These are phyloP conservation scores for Zygogramma bicolorata DNA, from an alignment of 2,888 invertebrate species.

Conservation along the genomic window DNA sequence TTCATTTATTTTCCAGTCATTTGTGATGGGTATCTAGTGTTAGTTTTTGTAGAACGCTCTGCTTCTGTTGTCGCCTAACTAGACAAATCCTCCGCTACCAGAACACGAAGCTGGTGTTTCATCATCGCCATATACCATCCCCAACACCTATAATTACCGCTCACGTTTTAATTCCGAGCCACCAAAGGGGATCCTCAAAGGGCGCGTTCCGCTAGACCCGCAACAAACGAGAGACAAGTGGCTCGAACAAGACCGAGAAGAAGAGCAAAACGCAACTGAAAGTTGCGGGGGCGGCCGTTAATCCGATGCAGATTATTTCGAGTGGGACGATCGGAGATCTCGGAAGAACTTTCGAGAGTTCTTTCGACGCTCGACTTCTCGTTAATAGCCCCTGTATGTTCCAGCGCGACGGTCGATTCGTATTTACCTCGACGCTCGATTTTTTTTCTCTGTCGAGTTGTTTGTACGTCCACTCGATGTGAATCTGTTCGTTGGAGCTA, in stretches of 20 bases:
- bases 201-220: neutral
- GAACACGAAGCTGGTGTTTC: neutral
- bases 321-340: slow-evolving; percentile 38
- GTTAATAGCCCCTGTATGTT: slow-evolving; percentile 7
- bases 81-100: too few species aligned
- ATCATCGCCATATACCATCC: neutral
- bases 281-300: slow-evolving; percentile 34
- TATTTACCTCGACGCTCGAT: slow-evolving; percentile 30
- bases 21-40: too few species aligned
- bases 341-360: slow-evolving; percentile 43
- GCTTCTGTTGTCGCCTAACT: too few species aligned
- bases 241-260: slow-evolving; percentile 12
- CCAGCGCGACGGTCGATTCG: slow-evolving; percentile 2
- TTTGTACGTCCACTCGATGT: slow-evolving; percentile 23
- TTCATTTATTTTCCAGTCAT: too few species aligned
- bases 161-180: slow-evolving; percentile 3
- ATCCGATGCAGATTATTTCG: slow-evolving; percentile 46
- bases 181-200: slow-evolving; percentile 12
- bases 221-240: slow-evolving; percentile 33
- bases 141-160: neutral
- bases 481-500: neutral
- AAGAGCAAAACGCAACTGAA: slow-evolving; percentile 13
- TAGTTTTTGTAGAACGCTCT: too few species aligned
- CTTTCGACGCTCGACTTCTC: slow-evolving; percentile 30
- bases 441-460: slow-evolving; percentile 22